Evolutionary conservation across 2,113 vertebrate species (phyloP).

Genomic region (Lepus americanus): DNA sequence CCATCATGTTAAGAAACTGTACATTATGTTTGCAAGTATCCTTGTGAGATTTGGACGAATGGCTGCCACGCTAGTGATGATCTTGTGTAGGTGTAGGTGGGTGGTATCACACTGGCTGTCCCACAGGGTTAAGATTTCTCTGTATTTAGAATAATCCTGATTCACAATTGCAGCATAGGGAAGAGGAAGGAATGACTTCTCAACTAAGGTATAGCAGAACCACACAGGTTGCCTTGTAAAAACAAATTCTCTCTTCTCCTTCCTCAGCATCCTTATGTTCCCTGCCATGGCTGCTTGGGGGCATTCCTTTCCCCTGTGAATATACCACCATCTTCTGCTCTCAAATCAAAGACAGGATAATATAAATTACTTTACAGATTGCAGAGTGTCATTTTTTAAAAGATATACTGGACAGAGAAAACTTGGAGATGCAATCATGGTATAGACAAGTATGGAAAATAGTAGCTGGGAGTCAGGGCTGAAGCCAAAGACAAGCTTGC

Average conservation of each 20-base stretch:
- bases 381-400: not conserved
- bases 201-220: not conserved
- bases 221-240: not conserved
- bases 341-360: not conserved
- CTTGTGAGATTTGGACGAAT: not conserved
- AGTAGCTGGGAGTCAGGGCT: not conserved
- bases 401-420: not conserved
- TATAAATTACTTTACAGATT: not conserved
- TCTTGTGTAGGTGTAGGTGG: not conserved
- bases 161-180: not conserved
- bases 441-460: not conserved
- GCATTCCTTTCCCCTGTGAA: not conserved
- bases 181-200: not conserved
- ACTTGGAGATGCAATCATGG: not conserved
- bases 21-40: not conserved
- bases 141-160: conserved; percentile 38
- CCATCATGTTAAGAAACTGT: conserved; percentile 11
- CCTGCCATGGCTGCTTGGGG: not conserved
- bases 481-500: not conserved
- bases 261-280: not conserved
- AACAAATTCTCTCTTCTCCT: not conserved
- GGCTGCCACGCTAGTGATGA: not conserved
- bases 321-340: not conserved
- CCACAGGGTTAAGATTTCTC: not conserved
- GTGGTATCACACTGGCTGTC: not conserved